Evolutionary conservation across 1,140 invertebrate genomes (phyloP), one percentile per base, ranked within the genome.

Genomic region (Zaprionus taronus): DNA sequence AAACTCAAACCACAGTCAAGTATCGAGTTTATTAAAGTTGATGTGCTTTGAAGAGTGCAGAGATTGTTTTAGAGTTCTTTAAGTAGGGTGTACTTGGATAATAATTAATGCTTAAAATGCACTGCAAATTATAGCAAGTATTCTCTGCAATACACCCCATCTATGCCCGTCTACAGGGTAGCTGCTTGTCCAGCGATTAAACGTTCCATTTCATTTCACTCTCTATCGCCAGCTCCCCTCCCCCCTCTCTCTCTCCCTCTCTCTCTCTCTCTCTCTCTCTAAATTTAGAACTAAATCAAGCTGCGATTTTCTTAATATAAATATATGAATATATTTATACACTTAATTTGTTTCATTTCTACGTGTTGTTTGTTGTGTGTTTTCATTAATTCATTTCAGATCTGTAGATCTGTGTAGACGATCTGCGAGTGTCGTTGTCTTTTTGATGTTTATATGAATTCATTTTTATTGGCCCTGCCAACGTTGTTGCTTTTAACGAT

Each of bases 361-460:
- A 6, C 38, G n/a, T 60, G n/a, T 60, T 57, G 47, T 63, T 36
- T 58, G 60, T 68, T 51, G n/a, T 68, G 22, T 64, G 31, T 63
- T 65, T 68, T 76, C 72, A 80, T 80, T 70, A 72, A 77, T 81
- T 80, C 69, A 67, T 75, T 70, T 51, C 58, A 61, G 69, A 65
- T 73, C 56, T 73, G 38, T 60, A 57, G 55, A 58, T 72, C 56
- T 73, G 38, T 73, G 38, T 64, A 57, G 55, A 58, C 66, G 58
- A 44, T 53, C 61, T 61, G 65, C 26, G 24, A 28, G 57, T 68
- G 56, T 74, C 57, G 49, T 74, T 69, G 71, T 72, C 71, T 81
- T 69, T 86, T 86, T 86, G 79, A 85, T 86, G 83, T 87, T 87
- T 26, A 41, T 53, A 63, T 73, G 70, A 34, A 81, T 81, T 78